phyloP scores from a whole-genome alignment of 2,888 invertebrate genomes.

The Standfussiana lucernea region DNA sequence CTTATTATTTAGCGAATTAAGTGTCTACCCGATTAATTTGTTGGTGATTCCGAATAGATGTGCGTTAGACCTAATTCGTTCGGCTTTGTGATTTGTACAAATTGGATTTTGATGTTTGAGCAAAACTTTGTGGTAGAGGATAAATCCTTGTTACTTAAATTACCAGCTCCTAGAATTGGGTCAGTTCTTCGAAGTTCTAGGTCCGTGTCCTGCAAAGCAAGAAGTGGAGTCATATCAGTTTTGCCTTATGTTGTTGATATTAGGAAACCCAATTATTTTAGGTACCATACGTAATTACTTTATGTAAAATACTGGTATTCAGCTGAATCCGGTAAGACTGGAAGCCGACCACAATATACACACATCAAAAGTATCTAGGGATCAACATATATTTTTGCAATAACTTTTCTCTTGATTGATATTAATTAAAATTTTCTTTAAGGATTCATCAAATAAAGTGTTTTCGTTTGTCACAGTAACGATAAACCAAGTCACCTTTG shows the following conservation, averaged over 20 bases:
- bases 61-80: constrained; percentile 60
- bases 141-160: constrained; percentile 13
- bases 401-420: no score
- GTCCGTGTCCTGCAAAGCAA: background rate
- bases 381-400: no score
- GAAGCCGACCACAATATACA: background rate
- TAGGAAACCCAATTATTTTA: background rate
- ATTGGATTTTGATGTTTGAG: constrained; percentile 49
- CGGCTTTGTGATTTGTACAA: constrained; percentile 50
- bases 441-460: no score
- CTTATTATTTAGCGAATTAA: constrained; percentile 67
- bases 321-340: background rate
- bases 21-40: constrained; percentile 61
- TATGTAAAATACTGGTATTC: background rate
- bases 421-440: no score
- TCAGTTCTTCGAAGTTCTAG: constrained; percentile 28
- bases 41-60: constrained; percentile 43
- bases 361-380: no score
- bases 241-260: background rate
- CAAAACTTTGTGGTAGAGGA: constrained; percentile 26
- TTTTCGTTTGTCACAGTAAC: no score
- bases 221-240: background rate
- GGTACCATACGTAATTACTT: background rate
- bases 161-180: constrained; percentile 37
- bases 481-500: no score